A percentile compares a stretch with the other conserved stretches of the same genome.
Conservation (phyloP, 2,113 vertebrate genomes). For the Rutilus rutilus region DNA sequence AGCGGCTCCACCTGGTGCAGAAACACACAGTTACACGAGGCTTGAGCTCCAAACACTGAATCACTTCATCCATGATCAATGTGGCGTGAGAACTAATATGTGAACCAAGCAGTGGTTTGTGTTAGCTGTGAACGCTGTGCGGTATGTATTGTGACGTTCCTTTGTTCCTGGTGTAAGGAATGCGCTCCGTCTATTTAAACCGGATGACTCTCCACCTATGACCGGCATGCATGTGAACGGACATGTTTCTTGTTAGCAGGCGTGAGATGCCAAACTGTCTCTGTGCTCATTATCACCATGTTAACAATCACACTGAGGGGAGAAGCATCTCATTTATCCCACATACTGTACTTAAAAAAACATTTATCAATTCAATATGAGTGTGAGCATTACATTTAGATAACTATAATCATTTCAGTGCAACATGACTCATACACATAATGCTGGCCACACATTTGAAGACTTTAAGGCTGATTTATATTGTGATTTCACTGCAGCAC, state of each 20-base stretch:
- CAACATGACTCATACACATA: too few species aligned
- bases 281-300: not conserved
- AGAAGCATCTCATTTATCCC: not conserved
- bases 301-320: not conserved
- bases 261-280: not conserved
- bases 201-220: not conserved
- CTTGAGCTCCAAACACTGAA: not conserved
- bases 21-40: not conserved
- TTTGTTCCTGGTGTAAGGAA: not conserved
- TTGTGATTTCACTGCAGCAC: too few species aligned
- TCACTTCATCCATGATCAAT: too few species aligned
- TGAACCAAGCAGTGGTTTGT: not conserved
- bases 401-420: not conserved
- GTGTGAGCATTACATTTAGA: not conserved
- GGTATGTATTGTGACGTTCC: not conserved
- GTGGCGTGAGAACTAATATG: too few species aligned
- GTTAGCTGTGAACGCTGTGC: not conserved
- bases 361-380: not conserved
- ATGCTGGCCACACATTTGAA: too few species aligned
- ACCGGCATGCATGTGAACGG: not conserved
- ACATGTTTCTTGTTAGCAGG: not conserved
- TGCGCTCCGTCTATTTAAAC: not conserved
- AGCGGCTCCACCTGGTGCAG: conserved; percentile 61
- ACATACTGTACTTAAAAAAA: not conserved
- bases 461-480: too few species aligned